Evolutionary conservation across 2,888 invertebrate genomes (phyloP), one percentile per base, ranked within the genome.

Genomic region (Tetheella fluctuosa): DNA sequence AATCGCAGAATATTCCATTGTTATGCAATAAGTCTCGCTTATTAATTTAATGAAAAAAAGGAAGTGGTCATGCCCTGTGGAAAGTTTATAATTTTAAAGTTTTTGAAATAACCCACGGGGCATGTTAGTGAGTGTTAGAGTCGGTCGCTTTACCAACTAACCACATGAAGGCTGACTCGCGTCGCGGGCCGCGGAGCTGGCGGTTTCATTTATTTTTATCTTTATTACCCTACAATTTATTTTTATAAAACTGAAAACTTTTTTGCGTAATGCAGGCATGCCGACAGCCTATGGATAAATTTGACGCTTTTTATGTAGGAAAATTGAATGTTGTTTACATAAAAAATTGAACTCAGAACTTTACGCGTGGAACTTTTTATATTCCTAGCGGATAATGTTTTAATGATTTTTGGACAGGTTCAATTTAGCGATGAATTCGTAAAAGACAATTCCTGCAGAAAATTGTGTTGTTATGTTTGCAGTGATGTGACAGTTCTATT

Each of bases 171-270:
- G 73, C 68, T 68, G 37, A 64, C 65, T 61, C 64, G 61, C 64
- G 65, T 62, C 64, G 61, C 57, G 61, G 65, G 66, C 63, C 70
- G 64, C 64, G 62, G 63, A 65, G 64, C 64, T 20, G 20, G 72
- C 63, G 63, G 73, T 73, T 65, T 70, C 67, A 70, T 73, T 67
- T 72, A 73, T 74, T 73, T 73, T 73, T 69, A 74, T 70, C 75
- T 73, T 73, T 67, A 72, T 67, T 73, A 68, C 64, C 52, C 60
- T 61, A 66, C 66, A 65, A 20, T 20, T 48, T 48, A 48, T 48
- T 48, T 48, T 48, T 48, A 48, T 48, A 20, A 48, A 48, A 48
- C 48, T 7, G 48, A 48, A 20, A 48, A 48, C 10, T 48, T 48
- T 48, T 48, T 48, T 48, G 10, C 20, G 10, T 48, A 48, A 20